These are phyloP conservation scores for Pedetes capensis DNA, from an alignment of 2,113 vertebrate species.

Conservation along the genomic window DNA sequence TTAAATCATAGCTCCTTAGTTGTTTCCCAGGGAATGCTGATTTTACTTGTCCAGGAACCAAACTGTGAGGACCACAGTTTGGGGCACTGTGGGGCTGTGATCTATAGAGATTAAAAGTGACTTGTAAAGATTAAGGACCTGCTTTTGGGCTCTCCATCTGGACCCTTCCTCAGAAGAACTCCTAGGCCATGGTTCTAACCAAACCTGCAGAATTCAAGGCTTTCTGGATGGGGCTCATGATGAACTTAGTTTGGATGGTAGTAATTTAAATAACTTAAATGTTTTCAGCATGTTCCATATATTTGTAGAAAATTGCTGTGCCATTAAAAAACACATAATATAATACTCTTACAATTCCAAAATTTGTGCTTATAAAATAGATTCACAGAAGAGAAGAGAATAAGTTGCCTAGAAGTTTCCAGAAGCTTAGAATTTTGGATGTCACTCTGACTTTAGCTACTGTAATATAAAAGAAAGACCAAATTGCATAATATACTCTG, in stretches of 20 bases:
- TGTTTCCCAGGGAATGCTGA: not conserved
- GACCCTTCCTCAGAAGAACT: not conserved
- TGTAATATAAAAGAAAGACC: not conserved
- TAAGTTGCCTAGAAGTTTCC: constrained; percentile 22
- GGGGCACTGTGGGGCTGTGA: not conserved
- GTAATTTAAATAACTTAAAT: not conserved
- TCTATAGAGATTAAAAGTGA: not conserved
- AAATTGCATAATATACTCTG: not conserved
- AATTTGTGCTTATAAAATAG: not conserved
- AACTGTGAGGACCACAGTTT: not conserved
- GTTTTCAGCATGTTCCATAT: not conserved
- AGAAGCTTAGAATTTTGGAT: not conserved
- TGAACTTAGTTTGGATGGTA: not conserved
- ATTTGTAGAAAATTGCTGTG: not conserved
- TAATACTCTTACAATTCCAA: not conserved
- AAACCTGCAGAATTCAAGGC: not conserved
- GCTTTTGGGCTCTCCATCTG: not conserved
- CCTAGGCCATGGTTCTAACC: not conserved
- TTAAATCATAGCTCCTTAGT: not conserved
- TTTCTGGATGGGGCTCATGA: not conserved
- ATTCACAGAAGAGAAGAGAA: constrained; percentile 21
- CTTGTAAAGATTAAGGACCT: not conserved
- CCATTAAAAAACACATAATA: not conserved
- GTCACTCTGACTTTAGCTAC: constrained; percentile 39
- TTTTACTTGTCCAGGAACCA: not conserved